Base-by-base conservation (phyloP, 1,140 invertebrate species). In the Ips typographus region DNA sequence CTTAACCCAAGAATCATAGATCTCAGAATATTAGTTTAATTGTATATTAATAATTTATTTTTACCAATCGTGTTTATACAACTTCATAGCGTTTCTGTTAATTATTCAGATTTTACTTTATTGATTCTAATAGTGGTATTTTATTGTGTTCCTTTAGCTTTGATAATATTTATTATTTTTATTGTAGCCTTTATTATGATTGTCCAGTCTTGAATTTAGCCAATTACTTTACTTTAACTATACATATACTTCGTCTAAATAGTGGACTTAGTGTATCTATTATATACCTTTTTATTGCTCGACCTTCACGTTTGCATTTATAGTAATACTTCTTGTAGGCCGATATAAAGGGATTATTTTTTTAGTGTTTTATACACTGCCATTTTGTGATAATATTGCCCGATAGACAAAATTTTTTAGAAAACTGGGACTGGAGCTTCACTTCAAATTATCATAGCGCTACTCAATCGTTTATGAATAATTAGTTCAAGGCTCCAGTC, bases 41-140 rank as follows among this genome's bases (percentile, higher is more conserved):
- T 70, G 68, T 69, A 70, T 7, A 60, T 64, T 58, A 70, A 56
- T 60, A 70, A 69, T 70, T 70, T 63, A 72, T 65, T 64, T 49
- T 65, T 63, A 69, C 60, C 60, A 70, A 22, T 66, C 65, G 42
- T 60, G 40, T 53, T 63, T 62, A 58, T 71, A 71, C 42, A 58
- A 68, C 56, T 71, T 70, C 43, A 49, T 44, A 68, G 47, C 42
- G 49, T 51, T 58, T 47, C 55, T 57, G 61, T 55, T 59, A 70
- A 57, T 58, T 64, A 59, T 55, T 65, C 56, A 43, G 52, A 70
- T 70, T 63, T 8, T 61, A 60, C 41, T 62, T 68, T 69, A 51
- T 69, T 62, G 38, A 56, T 22, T 66, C 38, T 39, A 22, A 40
- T 49, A 52, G 38, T n/a, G 40, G 40, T 43, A 57, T 44, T 62